Evolutionary conservation across 2,888 invertebrate genomes (phyloP).

Genomic region (Asteroscopus sphinx): DNA sequence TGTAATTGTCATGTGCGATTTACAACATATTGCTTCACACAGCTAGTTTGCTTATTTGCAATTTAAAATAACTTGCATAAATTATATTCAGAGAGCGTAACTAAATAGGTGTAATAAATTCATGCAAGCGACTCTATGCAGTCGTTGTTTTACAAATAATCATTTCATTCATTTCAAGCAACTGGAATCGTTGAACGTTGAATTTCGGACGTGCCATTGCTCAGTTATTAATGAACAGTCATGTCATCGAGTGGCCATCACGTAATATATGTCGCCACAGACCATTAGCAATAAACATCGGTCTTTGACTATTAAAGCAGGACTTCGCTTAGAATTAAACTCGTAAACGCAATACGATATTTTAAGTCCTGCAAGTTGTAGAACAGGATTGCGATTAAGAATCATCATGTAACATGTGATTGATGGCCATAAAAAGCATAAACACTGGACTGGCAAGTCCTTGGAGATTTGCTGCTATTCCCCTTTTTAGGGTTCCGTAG

Average conservation of each 20-base stretch:
- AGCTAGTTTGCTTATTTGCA: conserved; percentile 63
- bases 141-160: conserved; percentile 34
- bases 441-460: conserved; percentile 46
- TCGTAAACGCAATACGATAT: conserved; percentile 27
- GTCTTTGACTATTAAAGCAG: conserved; percentile 63
- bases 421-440: conserved; percentile 47
- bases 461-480: conserved; percentile 17
- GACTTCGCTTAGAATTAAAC: conserved; percentile 28
- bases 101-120: conserved; percentile 49
- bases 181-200: conserved; percentile 32
- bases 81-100: conserved; percentile 53
- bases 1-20: conserved; percentile 64
- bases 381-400: conserved; percentile 23
- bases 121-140: conserved; percentile 33
- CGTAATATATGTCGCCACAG: conserved; percentile 67
- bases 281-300: conserved; percentile 66
- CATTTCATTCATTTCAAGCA: conserved; percentile 48
- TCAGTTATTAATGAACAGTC: conserved; percentile 59
- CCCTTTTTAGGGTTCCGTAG: conserved; percentile 6
- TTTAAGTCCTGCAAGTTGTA: conserved; percentile 7
- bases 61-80: conserved; percentile 62
- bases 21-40: conserved; percentile 56
- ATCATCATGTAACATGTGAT: conserved; percentile 52
- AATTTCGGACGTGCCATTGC: conserved; percentile 59
- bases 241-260: conserved; percentile 60